phyloP scores from a whole-genome alignment of 2,888 invertebrate genomes.

The Eupeodes luniger region DNA sequence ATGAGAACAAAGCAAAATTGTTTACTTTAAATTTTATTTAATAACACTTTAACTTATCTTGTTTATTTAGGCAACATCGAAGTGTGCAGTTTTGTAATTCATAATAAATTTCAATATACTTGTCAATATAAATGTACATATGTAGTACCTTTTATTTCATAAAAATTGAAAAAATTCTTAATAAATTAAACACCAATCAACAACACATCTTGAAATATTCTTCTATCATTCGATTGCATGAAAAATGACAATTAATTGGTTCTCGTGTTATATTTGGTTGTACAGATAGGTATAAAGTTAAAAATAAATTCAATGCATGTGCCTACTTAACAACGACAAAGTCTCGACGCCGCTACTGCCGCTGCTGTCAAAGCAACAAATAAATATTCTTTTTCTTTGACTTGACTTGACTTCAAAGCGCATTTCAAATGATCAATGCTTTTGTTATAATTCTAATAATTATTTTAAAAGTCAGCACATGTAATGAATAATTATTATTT shows the following conservation, averaged over 20 bases:
- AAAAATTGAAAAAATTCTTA: slow-evolving; percentile 1
- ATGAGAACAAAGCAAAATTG: too few species aligned
- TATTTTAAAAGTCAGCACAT: neutral
- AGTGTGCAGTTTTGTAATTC: neutral
- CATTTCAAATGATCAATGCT: slow-evolving; percentile 13
- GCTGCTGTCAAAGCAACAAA: neutral
- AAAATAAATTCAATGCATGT: slow-evolving; percentile 15
- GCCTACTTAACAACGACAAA: too few species aligned
- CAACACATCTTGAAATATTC: slow-evolving; percentile 11
- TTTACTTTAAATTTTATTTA: too few species aligned
- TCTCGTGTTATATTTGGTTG: neutral
- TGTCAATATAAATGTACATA: too few species aligned
- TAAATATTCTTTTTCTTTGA: neutral
- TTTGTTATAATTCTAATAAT: neutral
- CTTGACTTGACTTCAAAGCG: slow-evolving; percentile 2
- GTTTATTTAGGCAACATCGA: neutral
- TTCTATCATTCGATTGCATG: neutral
- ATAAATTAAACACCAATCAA: slow-evolving; percentile 19
- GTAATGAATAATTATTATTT: too few species aligned
- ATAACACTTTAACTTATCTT: neutral
- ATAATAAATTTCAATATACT: slow-evolving; percentile 13
- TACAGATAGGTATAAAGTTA: neutral
- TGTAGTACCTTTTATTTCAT: too few species aligned
- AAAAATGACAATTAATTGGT: slow-evolving; percentile 17
- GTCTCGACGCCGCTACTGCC: neutral